phyloP scores from a whole-genome alignment of 2,797 vertebrate genomes.

The Catamblyrhynchus diadema region DNA sequence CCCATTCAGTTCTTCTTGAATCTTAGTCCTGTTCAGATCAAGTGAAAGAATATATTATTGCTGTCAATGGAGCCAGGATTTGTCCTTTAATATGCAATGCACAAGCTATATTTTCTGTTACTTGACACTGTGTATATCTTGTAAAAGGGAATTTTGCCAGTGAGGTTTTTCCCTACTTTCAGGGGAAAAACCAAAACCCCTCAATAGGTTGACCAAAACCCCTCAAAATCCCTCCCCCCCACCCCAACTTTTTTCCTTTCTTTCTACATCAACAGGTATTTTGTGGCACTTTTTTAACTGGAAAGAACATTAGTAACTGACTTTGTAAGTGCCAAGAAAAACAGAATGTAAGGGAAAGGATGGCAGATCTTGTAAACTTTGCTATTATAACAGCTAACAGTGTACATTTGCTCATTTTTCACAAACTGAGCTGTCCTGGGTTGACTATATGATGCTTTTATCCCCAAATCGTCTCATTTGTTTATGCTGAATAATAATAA shows the following conservation, averaged over 20 bases:
- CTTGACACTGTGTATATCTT: neutral
- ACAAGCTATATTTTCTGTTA: neutral
- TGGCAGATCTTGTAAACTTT: neutral
- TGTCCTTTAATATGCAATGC: neutral
- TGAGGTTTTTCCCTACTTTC: neutral
- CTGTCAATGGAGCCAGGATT: neutral
- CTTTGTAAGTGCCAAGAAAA: neutral
- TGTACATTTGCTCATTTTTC: neutral
- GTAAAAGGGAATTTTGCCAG: neutral
- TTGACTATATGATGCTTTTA: too few species aligned
- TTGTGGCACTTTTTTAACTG: neutral
- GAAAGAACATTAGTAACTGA: neutral
- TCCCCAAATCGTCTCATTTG: too few species aligned
- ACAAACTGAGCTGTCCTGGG: constrained; percentile 6
- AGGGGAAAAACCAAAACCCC: fast-evolving
- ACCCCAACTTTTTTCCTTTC: neutral
- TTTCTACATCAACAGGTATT: neutral
- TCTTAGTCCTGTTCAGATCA: neutral
- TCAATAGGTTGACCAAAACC: too few species aligned
- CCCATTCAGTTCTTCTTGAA: neutral
- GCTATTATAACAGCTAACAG: neutral
- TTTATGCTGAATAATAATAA: too few species aligned
- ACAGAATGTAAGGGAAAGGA: neutral
- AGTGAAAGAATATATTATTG: neutral
- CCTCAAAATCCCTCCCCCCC: too few species aligned